These are phyloP conservation scores for Pithys albifrons DNA, from an alignment of 2,113 vertebrate species.

Conservation along the genomic window DNA sequence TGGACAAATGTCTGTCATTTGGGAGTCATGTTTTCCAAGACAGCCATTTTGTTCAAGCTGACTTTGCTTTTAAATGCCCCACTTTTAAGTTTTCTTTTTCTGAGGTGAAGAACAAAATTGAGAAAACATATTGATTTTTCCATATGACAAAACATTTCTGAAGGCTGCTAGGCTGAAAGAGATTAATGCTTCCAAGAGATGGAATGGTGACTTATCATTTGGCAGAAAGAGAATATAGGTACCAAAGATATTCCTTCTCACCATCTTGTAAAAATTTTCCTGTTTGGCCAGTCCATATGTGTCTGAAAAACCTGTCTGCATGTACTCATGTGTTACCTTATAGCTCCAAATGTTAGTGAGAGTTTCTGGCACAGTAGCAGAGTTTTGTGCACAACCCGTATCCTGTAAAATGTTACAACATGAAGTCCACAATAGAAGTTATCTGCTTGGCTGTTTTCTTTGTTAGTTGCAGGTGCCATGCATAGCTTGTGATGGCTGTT, in stretches of 20 bases:
- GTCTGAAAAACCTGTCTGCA: not conserved
- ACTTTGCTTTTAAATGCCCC: not conserved
- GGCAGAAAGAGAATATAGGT: not conserved
- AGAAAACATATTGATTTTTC: constrained; percentile 23
- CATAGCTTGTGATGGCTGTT: not conserved
- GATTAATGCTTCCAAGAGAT: not conserved
- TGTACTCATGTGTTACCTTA: not conserved
- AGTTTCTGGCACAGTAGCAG: not conserved
- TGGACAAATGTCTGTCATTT: not conserved
- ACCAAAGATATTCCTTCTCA: not conserved
- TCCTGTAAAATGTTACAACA: not conserved
- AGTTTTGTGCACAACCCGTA: not conserved
- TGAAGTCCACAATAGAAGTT: not conserved
- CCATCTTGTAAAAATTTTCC: not conserved
- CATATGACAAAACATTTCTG: not conserved
- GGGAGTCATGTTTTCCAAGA: not conserved
- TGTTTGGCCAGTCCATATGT: not conserved
- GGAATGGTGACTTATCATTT: not conserved
- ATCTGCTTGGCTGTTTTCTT: not conserved
- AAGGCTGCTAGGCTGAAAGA: not conserved
- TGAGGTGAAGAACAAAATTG: not conserved
- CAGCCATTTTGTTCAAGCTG: not conserved
- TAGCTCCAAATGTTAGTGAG: not conserved
- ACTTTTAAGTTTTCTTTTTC: not conserved
- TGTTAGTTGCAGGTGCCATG: not conserved